Base-by-base conservation (phyloP, 2,797 vertebrate species). In the Otus scops region DNA sequence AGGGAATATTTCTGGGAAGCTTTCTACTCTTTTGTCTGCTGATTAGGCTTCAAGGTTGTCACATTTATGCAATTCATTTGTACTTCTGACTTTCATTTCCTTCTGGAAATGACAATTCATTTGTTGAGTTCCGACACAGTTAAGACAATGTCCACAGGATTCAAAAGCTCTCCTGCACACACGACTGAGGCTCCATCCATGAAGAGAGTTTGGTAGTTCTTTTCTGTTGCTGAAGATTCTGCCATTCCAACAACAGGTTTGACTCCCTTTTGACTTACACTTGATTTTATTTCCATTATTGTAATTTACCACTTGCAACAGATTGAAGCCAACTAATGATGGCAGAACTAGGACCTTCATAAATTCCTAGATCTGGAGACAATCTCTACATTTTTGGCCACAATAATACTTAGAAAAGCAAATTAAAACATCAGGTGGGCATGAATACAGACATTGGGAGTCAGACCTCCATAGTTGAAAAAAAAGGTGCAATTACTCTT, bases 11-110 rank as follows among this genome's bases (percentile, higher is more conserved):
- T 92, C 79, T 77, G 74, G 88, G 56, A 96, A 97, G 85, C 79
- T 92, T 91, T 80, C 69, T 69, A 86, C 76, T 95, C 61, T 93
- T 82, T 67, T 79, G 30, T 89, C 61, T 85, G 65, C 76, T 76
- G 83, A 94, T 96, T 94, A 94, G 88, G 83, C 85, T 94, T 97
- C 96, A 96, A 65, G 74, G 71, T 86, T 98, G 97, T 95, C 96
- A 97, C 81, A 86, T 95, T 85, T 89, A 75, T 56, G 79, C 81
- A 93, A 94, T 86, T 94, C 68, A 88, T 96, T 96, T 96, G 74
- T 86, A 95, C 47, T 73, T 92, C 88, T 80, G 68, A 83, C 91
- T 95, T 88, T 13, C 13, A 36, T 43, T 95, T 76, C 57, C 93
- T 94, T 82, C 89, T 92, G 61, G 56, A 95, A 92, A 94, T 64